phyloP scores from a whole-genome alignment of 2,888 invertebrate species.

The Hybos culiciformis region DNA sequence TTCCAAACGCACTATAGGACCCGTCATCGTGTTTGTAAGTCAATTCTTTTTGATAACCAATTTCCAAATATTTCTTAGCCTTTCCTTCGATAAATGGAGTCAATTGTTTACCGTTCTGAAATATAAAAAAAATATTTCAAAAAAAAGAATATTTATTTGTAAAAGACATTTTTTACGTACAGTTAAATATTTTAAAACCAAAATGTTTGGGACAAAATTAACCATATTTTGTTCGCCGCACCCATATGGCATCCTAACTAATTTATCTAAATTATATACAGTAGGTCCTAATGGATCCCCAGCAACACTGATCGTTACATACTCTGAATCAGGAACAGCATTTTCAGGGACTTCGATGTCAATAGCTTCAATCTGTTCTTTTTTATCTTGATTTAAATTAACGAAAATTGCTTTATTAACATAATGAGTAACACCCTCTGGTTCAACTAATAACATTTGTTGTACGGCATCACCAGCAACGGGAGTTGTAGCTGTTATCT shows the following conservation, averaged over 20 bases:
- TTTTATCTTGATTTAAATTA: slow-evolving; percentile 46
- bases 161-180: slow-evolving; percentile 28
- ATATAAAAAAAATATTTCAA: slow-evolving; percentile 7
- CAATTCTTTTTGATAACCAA: slow-evolving; percentile 66
- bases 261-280: slow-evolving; percentile 57
- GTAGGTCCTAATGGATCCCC: slow-evolving; percentile 68
- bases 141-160: neutral
- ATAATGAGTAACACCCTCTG: slow-evolving; percentile 65
- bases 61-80: slow-evolving; percentile 35
- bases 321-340: slow-evolving; percentile 57
- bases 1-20: slow-evolving; percentile 71
- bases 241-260: slow-evolving; percentile 67
- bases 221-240: slow-evolving; percentile 55
- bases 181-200: slow-evolving; percentile 50
- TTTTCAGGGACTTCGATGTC: slow-evolving; percentile 62
- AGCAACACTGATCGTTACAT: slow-evolving; percentile 54
- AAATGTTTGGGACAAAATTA: slow-evolving; percentile 55
- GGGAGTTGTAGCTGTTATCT: slow-evolving; percentile 58
- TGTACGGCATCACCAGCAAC: slow-evolving; percentile 68
- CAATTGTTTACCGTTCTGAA: slow-evolving; percentile 47
- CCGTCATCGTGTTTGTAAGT: slow-evolving; percentile 61
- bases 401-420: slow-evolving; percentile 59
- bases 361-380: slow-evolving; percentile 42
- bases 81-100: slow-evolving; percentile 50
- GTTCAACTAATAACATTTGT: slow-evolving; percentile 58